These are phyloP conservation scores for Hedya salicella DNA, from an alignment of 2,888 invertebrate genomes.

Conservation along the genomic window DNA sequence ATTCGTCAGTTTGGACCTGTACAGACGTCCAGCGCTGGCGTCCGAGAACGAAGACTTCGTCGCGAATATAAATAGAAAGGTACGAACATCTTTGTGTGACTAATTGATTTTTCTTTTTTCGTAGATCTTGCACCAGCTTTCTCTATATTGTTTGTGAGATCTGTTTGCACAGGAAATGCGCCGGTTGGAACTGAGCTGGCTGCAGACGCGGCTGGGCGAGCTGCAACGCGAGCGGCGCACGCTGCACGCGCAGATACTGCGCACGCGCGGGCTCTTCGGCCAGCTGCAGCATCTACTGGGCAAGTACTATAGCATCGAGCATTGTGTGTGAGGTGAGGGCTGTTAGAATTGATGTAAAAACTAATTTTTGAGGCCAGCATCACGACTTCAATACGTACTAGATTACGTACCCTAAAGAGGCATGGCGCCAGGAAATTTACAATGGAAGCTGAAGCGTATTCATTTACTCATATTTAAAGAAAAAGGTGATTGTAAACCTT, in stretches of 20 bases:
- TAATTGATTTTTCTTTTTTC: too few species aligned
- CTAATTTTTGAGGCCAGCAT: too few species aligned
- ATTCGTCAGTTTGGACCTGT: constrained; percentile 75
- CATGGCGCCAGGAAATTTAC: too few species aligned
- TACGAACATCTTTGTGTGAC: constrained; percentile 55
- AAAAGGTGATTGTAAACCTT: too few species aligned
- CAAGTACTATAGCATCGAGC: constrained; percentile 44
- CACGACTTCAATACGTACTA: too few species aligned
- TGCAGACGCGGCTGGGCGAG: constrained; percentile 64
- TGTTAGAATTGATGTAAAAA: too few species aligned
- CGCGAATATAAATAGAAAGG: constrained; percentile 85
- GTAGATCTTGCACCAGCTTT: too few species aligned
- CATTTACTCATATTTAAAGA: too few species aligned
- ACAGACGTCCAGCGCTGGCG: constrained; percentile 77
- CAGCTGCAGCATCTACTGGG: constrained; percentile 67
- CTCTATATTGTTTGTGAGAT: too few species aligned
- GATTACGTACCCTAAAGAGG: too few species aligned
- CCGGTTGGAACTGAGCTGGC: constrained; percentile 68
- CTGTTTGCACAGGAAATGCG: constrained; percentile 70
- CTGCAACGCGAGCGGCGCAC: constrained; percentile 66
- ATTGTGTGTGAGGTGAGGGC: neutral
- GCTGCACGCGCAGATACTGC: constrained; percentile 69
- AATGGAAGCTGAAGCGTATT: too few species aligned
- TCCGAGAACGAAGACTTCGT: constrained; percentile 85
- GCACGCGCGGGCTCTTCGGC: constrained; percentile 64